Evolutionary conservation across 37 sponge, comb jelly and placozoan genomes (phyloP), one percentile per base, ranked within the genome.

Genomic region (Aphrocallistes beatrix): DNA sequence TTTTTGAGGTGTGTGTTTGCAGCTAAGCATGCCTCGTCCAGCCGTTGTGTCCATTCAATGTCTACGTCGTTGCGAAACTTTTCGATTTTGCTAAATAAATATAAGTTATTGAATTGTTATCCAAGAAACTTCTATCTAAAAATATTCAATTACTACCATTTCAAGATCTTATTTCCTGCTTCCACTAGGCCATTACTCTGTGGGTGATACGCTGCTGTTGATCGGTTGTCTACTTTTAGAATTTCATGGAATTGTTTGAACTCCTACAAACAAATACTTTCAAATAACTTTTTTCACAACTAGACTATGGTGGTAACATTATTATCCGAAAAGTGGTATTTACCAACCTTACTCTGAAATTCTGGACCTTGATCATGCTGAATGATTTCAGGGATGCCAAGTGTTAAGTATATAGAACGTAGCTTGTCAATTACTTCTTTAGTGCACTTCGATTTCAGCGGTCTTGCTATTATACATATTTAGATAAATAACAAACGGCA

Each of bases 141-240:
- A n/a, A n/a, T n/a, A n/a, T n/a, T n/a, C n/a, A n/a, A n/a, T n/a
- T n/a, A n/a, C n/a, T n/a, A n/a, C n/a, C n/a, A n/a, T n/a, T n/a
- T n/a, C n/a, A n/a, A n/a, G n/a, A 47, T 17, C 49, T 47, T 47
- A 47, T 47, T 47, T 21, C 13, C 17, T 13, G 49, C 49, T 17
- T 47, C 49, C 17, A 47, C 49, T 47, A 60, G 75, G 3, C 75
- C 34, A 30, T 60, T 60, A 60, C 75, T 60, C n/a, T 28, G 75
- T 60, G 75, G 75, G 75, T 60, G 75, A 60, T 60, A 60, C 8
- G 75, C 75, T 60, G 75, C 75, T 60, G 75, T 32, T 8, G 75
- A 13, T 60, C 75, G 10, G 34, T 60, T 60, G 75, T 60, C 75
- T 60, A 60, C n/a, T 6, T 60, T 60, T 60, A 60, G n/a, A 32